These are phyloP conservation scores for Gambusia holbrooki DNA, from an alignment of 2,113 vertebrate species.

Conservation along the genomic window DNA sequence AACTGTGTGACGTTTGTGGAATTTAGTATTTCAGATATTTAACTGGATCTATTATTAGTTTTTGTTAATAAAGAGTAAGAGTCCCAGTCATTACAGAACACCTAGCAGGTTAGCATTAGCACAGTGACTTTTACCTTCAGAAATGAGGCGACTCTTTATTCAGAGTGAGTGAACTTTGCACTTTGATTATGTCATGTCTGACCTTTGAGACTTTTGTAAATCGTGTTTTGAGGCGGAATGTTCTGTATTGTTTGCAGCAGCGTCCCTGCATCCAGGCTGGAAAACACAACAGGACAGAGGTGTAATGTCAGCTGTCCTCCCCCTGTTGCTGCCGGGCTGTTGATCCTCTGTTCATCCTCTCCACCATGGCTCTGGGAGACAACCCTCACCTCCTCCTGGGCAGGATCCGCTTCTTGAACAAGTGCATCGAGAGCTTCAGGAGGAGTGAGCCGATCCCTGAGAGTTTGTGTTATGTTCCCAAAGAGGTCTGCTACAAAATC, in stretches of 20 bases:
- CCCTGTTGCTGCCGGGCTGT: conserved; percentile 22
- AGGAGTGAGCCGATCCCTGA: conserved; percentile 77
- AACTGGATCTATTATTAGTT: too few species aligned
- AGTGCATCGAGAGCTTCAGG: conserved; percentile 84
- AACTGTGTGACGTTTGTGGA: rapidly evolving
- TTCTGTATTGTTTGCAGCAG: conserved; percentile 56
- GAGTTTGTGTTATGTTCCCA: conserved; percentile 89
- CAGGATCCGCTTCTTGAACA: conserved; percentile 89
- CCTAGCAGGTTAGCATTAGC: conserved; percentile 53
- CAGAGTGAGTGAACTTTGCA: background rate
- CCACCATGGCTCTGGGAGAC: conserved; percentile 77
- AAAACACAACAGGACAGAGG: conserved; percentile 4
- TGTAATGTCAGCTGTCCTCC: conserved; percentile 59
- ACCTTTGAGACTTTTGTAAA: background rate
- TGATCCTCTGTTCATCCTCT: conserved; percentile 26
- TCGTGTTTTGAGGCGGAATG: background rate
- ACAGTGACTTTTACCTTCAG: background rate
- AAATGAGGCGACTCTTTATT: conserved; percentile 2
- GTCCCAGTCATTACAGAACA: background rate
- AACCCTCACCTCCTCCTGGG: conserved; percentile 88
- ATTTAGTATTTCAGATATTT: background rate
- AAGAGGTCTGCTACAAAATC: conserved; percentile 93
- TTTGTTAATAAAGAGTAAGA: background rate
- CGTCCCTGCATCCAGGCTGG: conserved; percentile 21
- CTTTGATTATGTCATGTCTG: background rate